Conservation (phyloP, 2,888 invertebrate genomes). For the Dicyrtoma fusca region DNA sequence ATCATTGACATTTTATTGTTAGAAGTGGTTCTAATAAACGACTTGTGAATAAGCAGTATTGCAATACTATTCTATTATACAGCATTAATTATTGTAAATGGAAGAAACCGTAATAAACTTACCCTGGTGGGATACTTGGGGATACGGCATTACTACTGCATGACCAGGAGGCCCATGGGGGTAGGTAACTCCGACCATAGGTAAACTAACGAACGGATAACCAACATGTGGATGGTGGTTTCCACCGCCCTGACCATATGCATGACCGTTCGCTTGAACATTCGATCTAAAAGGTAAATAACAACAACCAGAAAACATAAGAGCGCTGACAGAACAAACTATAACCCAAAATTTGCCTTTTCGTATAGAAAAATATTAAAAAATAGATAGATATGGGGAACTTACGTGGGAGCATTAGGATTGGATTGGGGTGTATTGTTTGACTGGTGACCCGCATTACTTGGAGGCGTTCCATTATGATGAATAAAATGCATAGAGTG, state of each 20-base stretch:
- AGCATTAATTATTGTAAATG: too few species aligned
- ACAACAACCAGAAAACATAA: too few species aligned
- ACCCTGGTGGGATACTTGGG: slow-evolving; percentile 21
- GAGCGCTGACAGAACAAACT: too few species aligned
- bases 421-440: slow-evolving; percentile 46
- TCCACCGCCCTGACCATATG: slow-evolving; percentile 47
- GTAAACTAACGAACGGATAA: slow-evolving; percentile 42
- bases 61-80: too few species aligned
- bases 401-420: slow-evolving; percentile 49
- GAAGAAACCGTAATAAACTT: background rate
- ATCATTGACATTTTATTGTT: too few species aligned
- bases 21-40: too few species aligned
- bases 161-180: background rate
- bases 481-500: slow-evolving; percentile 49
- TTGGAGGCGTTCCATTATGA: slow-evolving; percentile 46
- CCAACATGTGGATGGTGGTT: slow-evolving; percentile 42
- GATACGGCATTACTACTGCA: background rate
- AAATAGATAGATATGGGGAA: slow-evolving; percentile 5
- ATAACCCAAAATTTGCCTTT: too few species aligned
- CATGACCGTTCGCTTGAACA: slow-evolving; percentile 53
- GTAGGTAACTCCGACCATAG: slow-evolving; percentile 36
- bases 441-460: slow-evolving; percentile 51
- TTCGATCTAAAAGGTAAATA: background rate
- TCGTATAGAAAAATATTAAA: too few species aligned
- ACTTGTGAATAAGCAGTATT: too few species aligned